Evolutionary conservation across 2,113 vertebrate genomes (phyloP).

Genomic region (Pseudorasbora parva): DNA sequence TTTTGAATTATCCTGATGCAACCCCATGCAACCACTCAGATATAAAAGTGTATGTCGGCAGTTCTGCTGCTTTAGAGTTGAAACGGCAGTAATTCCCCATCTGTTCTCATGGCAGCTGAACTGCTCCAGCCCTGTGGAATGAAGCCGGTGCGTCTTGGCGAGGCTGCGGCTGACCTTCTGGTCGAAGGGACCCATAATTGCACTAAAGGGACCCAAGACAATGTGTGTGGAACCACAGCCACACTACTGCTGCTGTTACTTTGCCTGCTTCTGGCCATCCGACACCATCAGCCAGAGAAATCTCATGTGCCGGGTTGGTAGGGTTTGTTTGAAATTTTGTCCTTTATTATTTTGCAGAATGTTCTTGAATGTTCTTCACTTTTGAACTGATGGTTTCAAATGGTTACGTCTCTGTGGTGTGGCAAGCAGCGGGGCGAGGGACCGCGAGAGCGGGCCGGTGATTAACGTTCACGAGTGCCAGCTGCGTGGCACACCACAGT

Average conservation of each 20-base stretch:
- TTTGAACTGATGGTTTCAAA: neutral
- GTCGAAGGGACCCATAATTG: constrained; percentile 72
- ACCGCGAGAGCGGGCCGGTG: no score
- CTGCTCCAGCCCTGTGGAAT: constrained; percentile 60
- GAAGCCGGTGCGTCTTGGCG: constrained; percentile 59
- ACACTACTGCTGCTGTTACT: constrained; percentile 78
- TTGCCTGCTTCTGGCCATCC: constrained; percentile 79
- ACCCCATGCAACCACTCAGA: constrained; percentile 50
- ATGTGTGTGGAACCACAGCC: constrained; percentile 67
- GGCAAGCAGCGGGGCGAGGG: no score
- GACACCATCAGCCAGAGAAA: constrained; percentile 76
- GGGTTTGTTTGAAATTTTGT: neutral
- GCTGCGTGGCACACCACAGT: no score
- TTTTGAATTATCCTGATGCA: constrained; percentile 77
- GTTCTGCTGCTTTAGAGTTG: neutral
- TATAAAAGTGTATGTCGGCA: constrained; percentile 65
- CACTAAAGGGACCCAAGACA: constrained; percentile 58
- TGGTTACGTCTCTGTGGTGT: no score
- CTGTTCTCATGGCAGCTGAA: constrained; percentile 58
- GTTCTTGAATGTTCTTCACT: neutral
- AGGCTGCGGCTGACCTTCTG: constrained; percentile 73
- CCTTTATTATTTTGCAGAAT: constrained; percentile 2
- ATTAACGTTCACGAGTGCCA: no score
- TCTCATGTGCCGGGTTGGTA: constrained; percentile 84
- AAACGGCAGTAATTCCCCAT: neutral